Base-by-base conservation (phyloP, 2,888 invertebrate genomes). In the Tachina fera region DNA sequence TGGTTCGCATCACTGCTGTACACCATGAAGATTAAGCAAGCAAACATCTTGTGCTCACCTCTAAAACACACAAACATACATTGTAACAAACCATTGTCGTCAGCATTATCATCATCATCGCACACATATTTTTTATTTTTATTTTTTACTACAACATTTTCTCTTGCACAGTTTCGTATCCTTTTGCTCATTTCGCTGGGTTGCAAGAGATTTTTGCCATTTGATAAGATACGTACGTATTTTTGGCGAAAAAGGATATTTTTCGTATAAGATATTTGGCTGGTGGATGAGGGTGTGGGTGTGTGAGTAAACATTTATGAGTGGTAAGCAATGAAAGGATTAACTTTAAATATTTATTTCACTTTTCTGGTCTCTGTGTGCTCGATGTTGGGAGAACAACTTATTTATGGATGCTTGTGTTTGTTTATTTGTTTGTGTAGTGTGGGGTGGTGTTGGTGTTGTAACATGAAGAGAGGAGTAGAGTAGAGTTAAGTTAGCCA, bases 171-270 rank as follows among this genome's bases (percentile, higher is more conserved):
- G 19, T 74, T 78, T 60, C 13, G 22, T 9, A 31, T 31, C 10
- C 19, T 22, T 13, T 43, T 51, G 10, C n/a, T 60, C 60, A 51
- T 58, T n/a, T 76, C 76, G 67, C 61, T 67, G 75, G 78, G 60
- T 72, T 75, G 72, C 76, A 77, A 79, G 65, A 83, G 86, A 86
- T 86, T 83, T 76, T 72, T 61, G 83, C 56, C 53, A 86, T 72
- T 79, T 80, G 86, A 86, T 86, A 81, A 74, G 60, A 60, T 39
- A 31, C 31, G 31, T 39, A 31, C 31, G 31, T 31, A 43, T 45
- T 75, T 86, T 87, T 88, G 81, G 86, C 82, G 86, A 81, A 87
- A 82, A 87, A 86, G 80, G 85, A 87, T 87, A 85, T 87, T 83
- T 80, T 83, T 78, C 56, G 75, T 68, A 82, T n/a, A n/a, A n/a